Percentiles rank a stretch among this genome's conserved stretches.
phyloP scores from a whole-genome alignment of 2,113 vertebrate species.

The Sturnira hondurensis region DNA sequence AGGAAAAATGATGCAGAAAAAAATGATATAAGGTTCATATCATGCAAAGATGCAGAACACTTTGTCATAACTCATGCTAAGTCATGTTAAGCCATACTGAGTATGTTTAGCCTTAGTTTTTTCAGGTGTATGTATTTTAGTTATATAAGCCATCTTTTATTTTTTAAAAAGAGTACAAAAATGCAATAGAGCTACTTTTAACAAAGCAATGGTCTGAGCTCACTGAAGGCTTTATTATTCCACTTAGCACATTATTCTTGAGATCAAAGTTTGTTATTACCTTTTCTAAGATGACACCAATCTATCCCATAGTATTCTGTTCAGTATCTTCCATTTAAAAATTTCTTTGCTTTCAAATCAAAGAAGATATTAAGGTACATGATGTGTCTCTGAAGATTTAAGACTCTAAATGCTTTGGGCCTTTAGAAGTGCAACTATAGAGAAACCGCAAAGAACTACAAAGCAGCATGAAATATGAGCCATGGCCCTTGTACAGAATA shows the following conservation, averaged over 20 bases:
- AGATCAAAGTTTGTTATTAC: slow-evolving; percentile 68
- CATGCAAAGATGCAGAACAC: not conserved
- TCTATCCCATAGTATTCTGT: slow-evolving; percentile 49
- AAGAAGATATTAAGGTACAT: slow-evolving; percentile 64
- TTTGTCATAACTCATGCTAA: not conserved
- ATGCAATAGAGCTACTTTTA: slow-evolving; percentile 55
- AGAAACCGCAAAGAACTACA: slow-evolving; percentile 62
- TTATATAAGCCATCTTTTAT: slow-evolving; percentile 17
- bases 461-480: slow-evolving; percentile 61
- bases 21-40: not conserved
- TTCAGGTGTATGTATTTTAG: slow-evolving; percentile 31
- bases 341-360: slow-evolving; percentile 62
- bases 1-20: not conserved
- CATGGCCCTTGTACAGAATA: slow-evolving; percentile 39
- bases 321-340: slow-evolving; percentile 66
- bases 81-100: not conserved
- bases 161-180: slow-evolving; percentile 54
- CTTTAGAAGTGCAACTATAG: slow-evolving; percentile 57
- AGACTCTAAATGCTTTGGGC: slow-evolving; percentile 54
- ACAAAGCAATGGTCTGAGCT: slow-evolving; percentile 43
- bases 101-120: slow-evolving; percentile 23
- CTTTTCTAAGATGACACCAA: slow-evolving; percentile 50
- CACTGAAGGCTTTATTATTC: slow-evolving; percentile 45
- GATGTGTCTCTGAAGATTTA: slow-evolving; percentile 70
- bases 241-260: slow-evolving; percentile 62